Conservation (phyloP, 1,140 invertebrate genomes). For the Phocides pigmalion region DNA sequence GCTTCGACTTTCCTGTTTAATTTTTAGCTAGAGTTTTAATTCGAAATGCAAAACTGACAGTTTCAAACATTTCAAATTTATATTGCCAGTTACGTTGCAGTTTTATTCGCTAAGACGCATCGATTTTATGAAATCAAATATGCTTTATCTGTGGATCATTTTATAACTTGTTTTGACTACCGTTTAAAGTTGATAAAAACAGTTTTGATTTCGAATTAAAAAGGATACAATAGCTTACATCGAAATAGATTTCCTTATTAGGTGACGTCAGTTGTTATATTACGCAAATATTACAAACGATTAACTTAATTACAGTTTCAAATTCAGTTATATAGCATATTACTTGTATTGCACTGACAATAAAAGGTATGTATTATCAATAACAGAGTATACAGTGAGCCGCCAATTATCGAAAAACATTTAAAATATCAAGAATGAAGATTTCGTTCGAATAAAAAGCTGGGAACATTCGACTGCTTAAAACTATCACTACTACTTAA, state of each 20-base stretch:
- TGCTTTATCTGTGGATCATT: no score
- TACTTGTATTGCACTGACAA: not conserved
- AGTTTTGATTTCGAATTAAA: not conserved
- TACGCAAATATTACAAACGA: not conserved
- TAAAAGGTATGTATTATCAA: not conserved
- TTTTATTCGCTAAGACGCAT: no score
- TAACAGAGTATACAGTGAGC: slow-evolving; percentile 1
- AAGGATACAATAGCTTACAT: not conserved
- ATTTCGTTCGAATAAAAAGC: slow-evolving; percentile 27
- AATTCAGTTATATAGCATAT: not conserved
- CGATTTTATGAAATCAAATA: no score
- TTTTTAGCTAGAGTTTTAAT: no score
- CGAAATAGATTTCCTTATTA: not conserved
- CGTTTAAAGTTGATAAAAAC: no score
- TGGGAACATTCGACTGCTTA: slow-evolving; percentile 32
- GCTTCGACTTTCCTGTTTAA: no score
- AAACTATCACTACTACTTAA: slow-evolving; percentile 34
- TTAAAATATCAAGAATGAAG: slow-evolving; percentile 19
- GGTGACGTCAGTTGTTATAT: slow-evolving; percentile 2
- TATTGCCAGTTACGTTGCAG: no score
- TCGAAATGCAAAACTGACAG: no score
- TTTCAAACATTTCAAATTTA: no score
- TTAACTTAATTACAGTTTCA: not conserved
- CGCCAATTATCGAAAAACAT: not conserved
- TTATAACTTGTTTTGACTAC: no score